These are phyloP conservation scores for Craterocephalus amniculus DNA, from an alignment of 2,797 vertebrate genomes.

Conservation along the genomic window DNA sequence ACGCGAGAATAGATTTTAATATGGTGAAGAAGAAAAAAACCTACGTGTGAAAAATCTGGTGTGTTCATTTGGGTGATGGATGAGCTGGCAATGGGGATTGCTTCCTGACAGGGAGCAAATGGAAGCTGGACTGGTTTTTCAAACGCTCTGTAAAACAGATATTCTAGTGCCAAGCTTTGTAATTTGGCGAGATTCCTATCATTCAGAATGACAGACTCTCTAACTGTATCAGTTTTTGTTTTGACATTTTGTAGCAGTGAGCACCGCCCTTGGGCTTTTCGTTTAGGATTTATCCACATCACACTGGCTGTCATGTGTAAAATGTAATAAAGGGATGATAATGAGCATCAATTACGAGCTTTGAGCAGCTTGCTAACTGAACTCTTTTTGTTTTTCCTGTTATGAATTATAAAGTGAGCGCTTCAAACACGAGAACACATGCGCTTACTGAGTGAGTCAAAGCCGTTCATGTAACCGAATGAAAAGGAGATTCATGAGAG, in stretches of 20 bases:
- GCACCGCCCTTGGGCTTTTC: conserved; percentile 55
- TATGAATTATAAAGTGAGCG: conserved; percentile 33
- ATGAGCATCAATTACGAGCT: conserved; percentile 56
- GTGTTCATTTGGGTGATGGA: conserved; percentile 76
- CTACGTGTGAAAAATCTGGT: conserved; percentile 66
- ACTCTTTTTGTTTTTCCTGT: conserved; percentile 47
- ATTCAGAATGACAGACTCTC: conserved; percentile 51
- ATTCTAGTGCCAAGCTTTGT: conserved; percentile 25
- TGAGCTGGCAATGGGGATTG: conserved; percentile 52
- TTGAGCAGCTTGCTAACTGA: conserved; percentile 29
- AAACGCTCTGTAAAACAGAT: conserved; percentile 52
- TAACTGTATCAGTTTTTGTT: conserved; percentile 42
- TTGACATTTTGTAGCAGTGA: conserved; percentile 63
- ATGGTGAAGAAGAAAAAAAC: conserved; percentile 52
- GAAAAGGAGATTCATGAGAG: conserved; percentile 46
- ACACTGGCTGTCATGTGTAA: conserved; percentile 49
- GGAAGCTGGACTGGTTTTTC: conserved; percentile 44
- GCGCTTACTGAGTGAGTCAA: conserved; percentile 35
- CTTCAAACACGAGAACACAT: conserved; percentile 39
- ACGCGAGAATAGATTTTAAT: conserved; percentile 48
- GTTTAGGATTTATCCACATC: conserved; percentile 58
- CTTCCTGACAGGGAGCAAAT: conserved; percentile 62
- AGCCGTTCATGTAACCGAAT: conserved; percentile 51
- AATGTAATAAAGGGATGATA: conserved; percentile 59
- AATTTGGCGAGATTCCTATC: conserved; percentile 52